Conservation (phyloP, 2,113 vertebrate genomes). For the Nibea albiflora region DNA sequence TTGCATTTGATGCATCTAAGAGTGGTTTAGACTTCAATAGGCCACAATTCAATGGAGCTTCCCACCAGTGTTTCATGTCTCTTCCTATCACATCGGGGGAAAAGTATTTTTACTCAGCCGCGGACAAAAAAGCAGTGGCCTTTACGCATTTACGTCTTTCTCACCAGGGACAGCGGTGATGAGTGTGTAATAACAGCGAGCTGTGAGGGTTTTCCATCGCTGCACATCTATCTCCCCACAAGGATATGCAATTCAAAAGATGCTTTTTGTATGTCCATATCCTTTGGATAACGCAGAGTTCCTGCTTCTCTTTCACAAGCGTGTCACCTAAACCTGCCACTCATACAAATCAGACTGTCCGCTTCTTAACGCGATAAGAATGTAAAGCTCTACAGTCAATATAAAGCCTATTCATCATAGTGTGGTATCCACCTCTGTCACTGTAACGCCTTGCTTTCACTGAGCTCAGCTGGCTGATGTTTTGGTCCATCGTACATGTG, state of each 20-base stretch:
- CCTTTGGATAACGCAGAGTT: constrained; percentile 19
- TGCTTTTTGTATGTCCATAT: background rate
- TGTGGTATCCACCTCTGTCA: background rate
- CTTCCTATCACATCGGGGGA: constrained; percentile 51
- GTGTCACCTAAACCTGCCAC: background rate
- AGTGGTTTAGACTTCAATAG: constrained; percentile 67
- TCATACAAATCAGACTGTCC: background rate
- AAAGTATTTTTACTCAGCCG: constrained; percentile 59
- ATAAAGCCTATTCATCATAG: background rate
- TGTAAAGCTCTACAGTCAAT: background rate
- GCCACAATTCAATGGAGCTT: constrained; percentile 50
- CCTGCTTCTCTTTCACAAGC: background rate
- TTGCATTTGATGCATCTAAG: constrained; percentile 47
- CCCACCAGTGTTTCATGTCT: constrained; percentile 67
- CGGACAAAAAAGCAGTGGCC: constrained; percentile 50
- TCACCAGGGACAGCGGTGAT: constrained; percentile 46
- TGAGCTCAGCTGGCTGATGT: too few species aligned
- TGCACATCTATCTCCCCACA: constrained; percentile 32
- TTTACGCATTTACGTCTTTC: constrained; percentile 39
- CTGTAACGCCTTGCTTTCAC: background rate
- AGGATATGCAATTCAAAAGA: constrained; percentile 14
- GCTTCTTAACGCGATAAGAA: background rate
- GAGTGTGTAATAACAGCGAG: constrained; percentile 47
- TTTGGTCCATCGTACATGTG: too few species aligned
- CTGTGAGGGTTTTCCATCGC: constrained; percentile 23